Conservation (phyloP, 2,888 invertebrate species). For the Ectemnius cavifrons region DNA sequence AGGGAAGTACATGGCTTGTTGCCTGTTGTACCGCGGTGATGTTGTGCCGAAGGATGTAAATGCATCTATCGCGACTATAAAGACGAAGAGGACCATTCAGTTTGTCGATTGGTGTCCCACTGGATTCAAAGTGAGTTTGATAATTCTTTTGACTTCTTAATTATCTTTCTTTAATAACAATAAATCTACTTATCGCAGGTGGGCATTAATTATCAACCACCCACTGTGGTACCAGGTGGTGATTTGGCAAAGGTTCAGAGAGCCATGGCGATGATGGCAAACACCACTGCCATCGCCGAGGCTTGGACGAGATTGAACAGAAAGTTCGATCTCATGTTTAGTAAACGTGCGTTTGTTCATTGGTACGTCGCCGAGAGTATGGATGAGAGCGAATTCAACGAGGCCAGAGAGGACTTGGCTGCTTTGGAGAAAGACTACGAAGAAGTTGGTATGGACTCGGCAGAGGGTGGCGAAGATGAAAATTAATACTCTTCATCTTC, state of each 20-base stretch:
- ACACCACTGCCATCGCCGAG: constrained; percentile 81
- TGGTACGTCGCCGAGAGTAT: constrained; percentile 77
- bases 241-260: constrained; percentile 81
- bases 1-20: constrained; percentile 80
- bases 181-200: constrained; percentile 70
- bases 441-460: constrained; percentile 93
- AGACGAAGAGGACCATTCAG: constrained; percentile 81
- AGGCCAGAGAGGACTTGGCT: constrained; percentile 80
- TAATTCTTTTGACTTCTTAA: constrained; percentile 4
- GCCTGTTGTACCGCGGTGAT: constrained; percentile 81
- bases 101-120: constrained; percentile 83
- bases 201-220: constrained; percentile 74
- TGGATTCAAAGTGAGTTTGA: constrained; percentile 79
- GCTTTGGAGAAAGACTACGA: constrained; percentile 93
- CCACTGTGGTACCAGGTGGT: constrained; percentile 75
- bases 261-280: constrained; percentile 80
- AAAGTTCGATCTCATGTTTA: constrained; percentile 83
- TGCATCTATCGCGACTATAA: constrained; percentile 81
- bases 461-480: constrained; percentile 89
- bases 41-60: constrained; percentile 84
- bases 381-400: constrained; percentile 71
- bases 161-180: background rate
- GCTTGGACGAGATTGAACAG: constrained; percentile 83
- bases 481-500: constrained; percentile 11
- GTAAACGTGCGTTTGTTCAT: constrained; percentile 83